These are phyloP conservation scores for Gonatopus flavifemur DNA, from an alignment of 1,140 invertebrate genomes.

Conservation along the genomic window DNA sequence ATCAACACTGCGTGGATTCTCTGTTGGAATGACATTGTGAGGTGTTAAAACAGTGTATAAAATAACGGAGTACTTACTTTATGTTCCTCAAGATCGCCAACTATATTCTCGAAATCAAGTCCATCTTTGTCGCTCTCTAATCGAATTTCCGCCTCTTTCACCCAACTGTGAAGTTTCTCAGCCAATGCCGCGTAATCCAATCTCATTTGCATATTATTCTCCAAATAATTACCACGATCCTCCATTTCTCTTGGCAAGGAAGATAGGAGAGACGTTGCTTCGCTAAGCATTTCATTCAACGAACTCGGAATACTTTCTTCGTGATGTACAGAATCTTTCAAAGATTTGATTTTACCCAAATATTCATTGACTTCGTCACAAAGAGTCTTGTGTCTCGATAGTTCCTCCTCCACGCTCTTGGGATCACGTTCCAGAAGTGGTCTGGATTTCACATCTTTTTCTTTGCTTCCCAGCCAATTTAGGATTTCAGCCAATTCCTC, in stretches of 20 bases:
- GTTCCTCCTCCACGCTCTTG: constrained; percentile 77
- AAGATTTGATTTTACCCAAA: constrained; percentile 68
- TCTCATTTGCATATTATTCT: constrained; percentile 77
- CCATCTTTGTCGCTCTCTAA: constrained; percentile 79
- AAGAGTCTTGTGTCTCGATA: constrained; percentile 75
- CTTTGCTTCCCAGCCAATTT: constrained; percentile 82
- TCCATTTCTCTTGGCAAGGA: constrained; percentile 78
- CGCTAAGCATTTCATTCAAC: constrained; percentile 79
- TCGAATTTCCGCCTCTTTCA: constrained; percentile 78
- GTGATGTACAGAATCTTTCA: constrained; percentile 69
- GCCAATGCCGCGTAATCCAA: constrained; percentile 71
- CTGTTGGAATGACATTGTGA: not conserved
- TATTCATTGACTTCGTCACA: constrained; percentile 71
- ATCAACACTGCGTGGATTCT: not conserved
- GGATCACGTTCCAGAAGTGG: constrained; percentile 79
- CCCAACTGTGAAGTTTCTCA: constrained; percentile 82
- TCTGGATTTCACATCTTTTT: constrained; percentile 78
- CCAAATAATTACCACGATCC: constrained; percentile 77
- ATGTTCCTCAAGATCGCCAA: constrained; percentile 81
- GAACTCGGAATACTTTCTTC: constrained; percentile 78
- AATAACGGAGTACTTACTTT: constrained; percentile 58
- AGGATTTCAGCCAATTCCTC: constrained; percentile 79
- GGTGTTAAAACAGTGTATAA: not conserved
- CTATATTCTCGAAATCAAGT: constrained; percentile 84
- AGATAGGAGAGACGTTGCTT: constrained; percentile 74